phyloP scores from a whole-genome alignment of 2,888 invertebrate species.

The Temnothorax unifasciatus region DNA sequence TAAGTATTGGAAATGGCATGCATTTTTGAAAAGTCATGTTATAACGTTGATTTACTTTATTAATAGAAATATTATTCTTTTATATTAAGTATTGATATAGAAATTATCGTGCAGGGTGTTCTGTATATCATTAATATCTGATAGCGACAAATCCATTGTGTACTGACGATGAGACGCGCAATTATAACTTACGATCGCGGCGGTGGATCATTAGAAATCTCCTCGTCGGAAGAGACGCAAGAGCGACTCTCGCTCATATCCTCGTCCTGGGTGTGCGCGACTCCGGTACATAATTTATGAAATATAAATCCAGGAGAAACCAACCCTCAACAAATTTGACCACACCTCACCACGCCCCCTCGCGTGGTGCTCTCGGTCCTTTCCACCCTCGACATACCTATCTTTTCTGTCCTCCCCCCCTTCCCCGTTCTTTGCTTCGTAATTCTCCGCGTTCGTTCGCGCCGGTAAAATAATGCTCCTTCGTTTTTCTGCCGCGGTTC shows the following conservation, averaged over 20 bases:
- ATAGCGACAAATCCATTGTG: constrained; percentile 35
- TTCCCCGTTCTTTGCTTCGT: constrained; percentile 31
- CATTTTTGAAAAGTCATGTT: too few species aligned
- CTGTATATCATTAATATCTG: constrained; percentile 44
- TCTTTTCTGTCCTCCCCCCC: constrained; percentile 4
- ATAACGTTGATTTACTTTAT: too few species aligned
- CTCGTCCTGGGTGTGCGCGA: constrained; percentile 51
- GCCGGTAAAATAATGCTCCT: constrained; percentile 67
- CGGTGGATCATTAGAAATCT: constrained; percentile 22
- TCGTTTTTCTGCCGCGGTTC: constrained; percentile 61
- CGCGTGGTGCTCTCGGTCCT: constrained; percentile 61
- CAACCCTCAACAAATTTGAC: constrained; percentile 84
- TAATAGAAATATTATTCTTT: too few species aligned
- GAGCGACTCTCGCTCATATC: constrained; percentile 68
- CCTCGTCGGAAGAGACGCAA: background rate
- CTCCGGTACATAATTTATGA: constrained; percentile 80
- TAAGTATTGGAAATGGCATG: background rate
- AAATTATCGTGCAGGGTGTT: background rate
- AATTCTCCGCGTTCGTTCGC: constrained; percentile 67
- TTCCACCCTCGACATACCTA: constrained; percentile 46
- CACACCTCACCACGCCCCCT: constrained; percentile 83
- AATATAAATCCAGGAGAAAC: constrained; percentile 80
- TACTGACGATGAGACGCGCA: constrained; percentile 31
- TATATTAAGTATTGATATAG: too few species aligned
- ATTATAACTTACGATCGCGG: constrained; percentile 46